phyloP scores from a whole-genome alignment of 1,140 invertebrate genomes.

The Psix sp. region DNA sequence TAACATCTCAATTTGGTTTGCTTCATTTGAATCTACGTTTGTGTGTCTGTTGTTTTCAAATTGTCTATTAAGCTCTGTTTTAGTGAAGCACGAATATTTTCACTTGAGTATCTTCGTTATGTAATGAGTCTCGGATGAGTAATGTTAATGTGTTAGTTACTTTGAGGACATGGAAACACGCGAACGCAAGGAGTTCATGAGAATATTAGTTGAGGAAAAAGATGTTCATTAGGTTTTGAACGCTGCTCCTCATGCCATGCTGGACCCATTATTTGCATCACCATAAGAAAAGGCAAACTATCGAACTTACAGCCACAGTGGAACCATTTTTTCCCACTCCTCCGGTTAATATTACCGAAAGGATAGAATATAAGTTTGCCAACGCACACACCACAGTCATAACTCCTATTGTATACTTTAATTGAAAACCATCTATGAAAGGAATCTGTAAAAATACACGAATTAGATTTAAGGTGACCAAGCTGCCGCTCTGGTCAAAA shows the following conservation, averaged over 20 bases:
- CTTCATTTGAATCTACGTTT: too few relatives aligned
- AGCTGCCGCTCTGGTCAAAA: not conserved
- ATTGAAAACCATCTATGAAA: slow-evolving; percentile 81
- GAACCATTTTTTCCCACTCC: slow-evolving; percentile 98
- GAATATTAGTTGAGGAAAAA: slow-evolving; percentile 62
- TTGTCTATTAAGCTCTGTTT: too few relatives aligned
- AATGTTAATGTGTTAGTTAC: too few relatives aligned
- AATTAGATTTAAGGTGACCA: slow-evolving; percentile 30
- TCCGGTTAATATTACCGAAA: slow-evolving; percentile 90
- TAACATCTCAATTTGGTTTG: too few relatives aligned
- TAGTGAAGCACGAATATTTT: too few relatives aligned
- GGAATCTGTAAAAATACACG: slow-evolving; percentile 76
- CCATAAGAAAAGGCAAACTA: slow-evolving; percentile 66
- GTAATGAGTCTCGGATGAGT: too few relatives aligned
- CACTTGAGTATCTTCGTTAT: too few relatives aligned
- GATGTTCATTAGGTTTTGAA: slow-evolving; percentile 66
- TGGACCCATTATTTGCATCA: slow-evolving; percentile 67
- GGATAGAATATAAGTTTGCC: slow-evolving; percentile 82
- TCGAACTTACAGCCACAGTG: slow-evolving; percentile 88
- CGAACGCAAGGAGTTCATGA: slow-evolving; percentile 20
- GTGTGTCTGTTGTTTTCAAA: too few relatives aligned
- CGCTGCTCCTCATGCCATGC: slow-evolving; percentile 75
- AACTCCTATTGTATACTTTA: slow-evolving; percentile 85
- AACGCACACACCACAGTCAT: slow-evolving; percentile 83
- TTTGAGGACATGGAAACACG: slow-evolving; percentile 19